phyloP scores from a whole-genome alignment of 53 echinoderm and acorn worm genomes.

The Zoroaster sp. region DNA sequence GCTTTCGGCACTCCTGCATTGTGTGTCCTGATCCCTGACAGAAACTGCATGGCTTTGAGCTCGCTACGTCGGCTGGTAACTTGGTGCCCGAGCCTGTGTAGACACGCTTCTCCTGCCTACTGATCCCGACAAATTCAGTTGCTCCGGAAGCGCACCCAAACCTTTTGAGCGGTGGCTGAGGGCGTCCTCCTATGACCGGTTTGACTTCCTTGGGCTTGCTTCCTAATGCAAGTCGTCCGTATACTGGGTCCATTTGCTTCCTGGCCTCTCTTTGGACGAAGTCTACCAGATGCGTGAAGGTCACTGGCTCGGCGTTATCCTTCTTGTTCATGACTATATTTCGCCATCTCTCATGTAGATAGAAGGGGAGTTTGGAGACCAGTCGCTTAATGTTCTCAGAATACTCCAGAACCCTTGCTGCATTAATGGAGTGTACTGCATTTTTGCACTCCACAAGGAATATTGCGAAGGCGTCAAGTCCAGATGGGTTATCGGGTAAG shows the following conservation, averaged over 20 bases:
- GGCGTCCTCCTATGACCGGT: not conserved
- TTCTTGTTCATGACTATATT: slow-evolving; percentile 1
- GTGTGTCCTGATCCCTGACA: slow-evolving; percentile 42
- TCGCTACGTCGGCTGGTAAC: not conserved
- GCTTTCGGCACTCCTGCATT: slow-evolving; percentile 38
- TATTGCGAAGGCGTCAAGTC: slow-evolving; percentile 55
- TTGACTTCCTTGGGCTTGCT: not conserved
- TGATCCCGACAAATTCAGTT: not conserved
- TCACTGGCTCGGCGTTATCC: not conserved
- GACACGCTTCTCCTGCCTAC: not conserved
- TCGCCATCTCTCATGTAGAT: slow-evolving; percentile 61
- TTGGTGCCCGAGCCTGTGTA: not conserved
- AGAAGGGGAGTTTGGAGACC: slow-evolving; percentile 62
- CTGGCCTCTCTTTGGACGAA: slow-evolving; percentile 24
- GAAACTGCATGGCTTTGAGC: slow-evolving; percentile 24
- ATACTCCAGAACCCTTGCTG: slow-evolving; percentile 31
- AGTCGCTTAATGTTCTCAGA: slow-evolving; percentile 62
- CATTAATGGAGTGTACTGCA: slow-evolving; percentile 41
- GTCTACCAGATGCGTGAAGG: slow-evolving; percentile 16
- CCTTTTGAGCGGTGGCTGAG: not conserved
- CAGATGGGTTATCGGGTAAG: slow-evolving; percentile 52
- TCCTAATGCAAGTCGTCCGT: slow-evolving; percentile 16
- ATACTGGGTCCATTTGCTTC: slow-evolving; percentile 23
- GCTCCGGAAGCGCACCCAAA: slow-evolving; percentile 3
- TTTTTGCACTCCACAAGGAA: slow-evolving; percentile 44